phyloP scores from a whole-genome alignment of 2,888 invertebrate genomes.

The Microplitis deprimator region DNA sequence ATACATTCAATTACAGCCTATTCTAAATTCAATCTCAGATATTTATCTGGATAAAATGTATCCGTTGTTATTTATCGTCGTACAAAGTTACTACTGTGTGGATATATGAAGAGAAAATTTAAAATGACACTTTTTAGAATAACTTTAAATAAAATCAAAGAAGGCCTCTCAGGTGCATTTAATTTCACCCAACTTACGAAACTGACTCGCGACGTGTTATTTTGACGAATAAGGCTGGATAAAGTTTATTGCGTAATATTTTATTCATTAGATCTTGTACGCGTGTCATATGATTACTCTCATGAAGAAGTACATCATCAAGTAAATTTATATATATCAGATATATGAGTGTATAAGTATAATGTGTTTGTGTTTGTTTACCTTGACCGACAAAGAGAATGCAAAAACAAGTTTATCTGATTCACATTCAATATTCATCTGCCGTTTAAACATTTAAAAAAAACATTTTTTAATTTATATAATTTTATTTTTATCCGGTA shows the following conservation, averaged over 20 bases:
- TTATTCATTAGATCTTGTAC: conserved; percentile 56
- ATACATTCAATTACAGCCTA: not conserved
- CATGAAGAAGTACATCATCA: conserved; percentile 14
- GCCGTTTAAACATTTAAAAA: conserved; percentile 1
- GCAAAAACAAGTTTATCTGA: conserved; percentile 47
- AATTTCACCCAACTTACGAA: conserved; percentile 43
- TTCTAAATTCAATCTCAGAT: not conserved
- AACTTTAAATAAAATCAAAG: not conserved
- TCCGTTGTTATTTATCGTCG: not conserved
- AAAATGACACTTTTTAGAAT: too few relatives aligned
- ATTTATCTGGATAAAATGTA: not conserved
- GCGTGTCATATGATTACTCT: conserved; percentile 35
- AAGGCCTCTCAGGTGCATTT: conserved; percentile 20
- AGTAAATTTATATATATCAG: not conserved
- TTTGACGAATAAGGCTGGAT: conserved; percentile 53
- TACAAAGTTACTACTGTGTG: too few relatives aligned
- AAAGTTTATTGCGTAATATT: conserved; percentile 51
- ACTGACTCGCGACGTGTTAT: conserved; percentile 46
- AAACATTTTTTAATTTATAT: not conserved
- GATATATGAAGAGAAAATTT: too few relatives aligned
- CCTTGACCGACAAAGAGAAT: conserved; percentile 63
- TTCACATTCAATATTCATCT: conserved; percentile 43
- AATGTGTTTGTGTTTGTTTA: conserved; percentile 33
- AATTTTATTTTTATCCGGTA: conserved; percentile 35
- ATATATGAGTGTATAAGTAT: conserved; percentile 11